Base-by-base conservation (phyloP, 2,888 invertebrate genomes). In the Lampropteryx suffumata region DNA sequence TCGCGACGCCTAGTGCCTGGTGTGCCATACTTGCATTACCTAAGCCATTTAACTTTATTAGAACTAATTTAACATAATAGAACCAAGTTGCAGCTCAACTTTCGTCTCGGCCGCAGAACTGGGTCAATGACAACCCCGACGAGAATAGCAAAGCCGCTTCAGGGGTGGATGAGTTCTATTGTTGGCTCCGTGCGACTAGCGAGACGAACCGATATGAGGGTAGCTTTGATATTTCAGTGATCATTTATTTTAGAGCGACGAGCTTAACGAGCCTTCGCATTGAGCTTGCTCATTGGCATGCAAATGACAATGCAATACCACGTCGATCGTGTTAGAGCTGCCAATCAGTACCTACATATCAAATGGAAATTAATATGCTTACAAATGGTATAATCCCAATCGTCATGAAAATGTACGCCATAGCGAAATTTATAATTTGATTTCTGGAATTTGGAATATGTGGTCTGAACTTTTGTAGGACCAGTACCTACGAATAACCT, bases 71-170 rank as follows among this genome's bases (percentile, higher is more conserved):
- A 78, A 69, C 69, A 67, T 69, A 73, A 68, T 69, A 72, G 70
- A 65, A 74, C 69, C 72, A 61, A 70, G 72, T 65, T 83, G 79
- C 76, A 82, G 69, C 71, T 70, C 63, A 62, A 64, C 62, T 67
- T 65, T 66, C 65, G 72, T 75, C 74, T 75, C 69, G 67, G 69
- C 69, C 68, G 65, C 57, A 71, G 67, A 89, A 82, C 76, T 88
- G 69, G 89, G 89, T 89, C 89, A 89, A 88, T 88, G 84, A 82
- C 84, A 82, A 77, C 57, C 73, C 72, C 70, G 76, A 76, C 77
- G 75, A 87, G 86, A 88, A 87, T 89, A 89, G 87, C 80, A 74
- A 73, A 71, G 67, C 66, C 71, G 82, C 79, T 81, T 77, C 74
- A 80, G 79, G 86, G 82, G 77, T 80, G 74, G 81, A 78, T 73